Base-by-base conservation (phyloP, 2,797 vertebrate species). In the Rhabdomys pumilio region DNA sequence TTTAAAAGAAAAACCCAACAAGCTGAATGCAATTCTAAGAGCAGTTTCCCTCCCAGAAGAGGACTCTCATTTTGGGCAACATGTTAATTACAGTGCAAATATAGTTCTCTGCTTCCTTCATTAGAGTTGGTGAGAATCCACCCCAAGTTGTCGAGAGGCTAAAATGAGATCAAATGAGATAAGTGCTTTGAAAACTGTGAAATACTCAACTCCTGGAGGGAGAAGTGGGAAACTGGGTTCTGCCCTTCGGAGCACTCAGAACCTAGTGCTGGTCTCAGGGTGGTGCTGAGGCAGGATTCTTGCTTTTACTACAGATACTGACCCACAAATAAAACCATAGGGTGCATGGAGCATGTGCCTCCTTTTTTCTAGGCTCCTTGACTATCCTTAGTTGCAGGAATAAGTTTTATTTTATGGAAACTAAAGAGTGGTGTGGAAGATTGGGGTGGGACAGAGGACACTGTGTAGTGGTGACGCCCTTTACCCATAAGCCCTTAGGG, bases 41-140 rank as follows among this genome's bases (percentile, higher is more conserved):
- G 17, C 84, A 12, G 72, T 79, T 80, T 91, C 67, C 50, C n/a
- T 96, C 90, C 61, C 92, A 17, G 59, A 76, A 61, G 73, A 96
- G 90, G 94, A 79, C 81, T 93, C 85, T 90, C 88, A 11, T 92
- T 97, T 92, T 77, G 93, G 90, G 95, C 86, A 77, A 67, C 53
- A 15, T 57, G 95, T 26, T 95, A 96, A 97, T 97, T 93, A 80
- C 26, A 6, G 15, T 50, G 95, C 95, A 97, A 97, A 97, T 96
- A 83, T 82, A 95, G 97, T 91, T 80, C 97, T 95, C 91, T 94
- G 97, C 77, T 97, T 96, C 85, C 96, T 93, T 96, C 96, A 95
- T 97, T 97, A 97, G 95, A 31, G 88, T 55, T 96, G 97, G 96
- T 93, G 97, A 97, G 95, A 97, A 89, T 61, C 82, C 72, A 31